Evolutionary conservation across 2,888 invertebrate genomes (phyloP).

Genomic region (Miltochrista miniata): DNA sequence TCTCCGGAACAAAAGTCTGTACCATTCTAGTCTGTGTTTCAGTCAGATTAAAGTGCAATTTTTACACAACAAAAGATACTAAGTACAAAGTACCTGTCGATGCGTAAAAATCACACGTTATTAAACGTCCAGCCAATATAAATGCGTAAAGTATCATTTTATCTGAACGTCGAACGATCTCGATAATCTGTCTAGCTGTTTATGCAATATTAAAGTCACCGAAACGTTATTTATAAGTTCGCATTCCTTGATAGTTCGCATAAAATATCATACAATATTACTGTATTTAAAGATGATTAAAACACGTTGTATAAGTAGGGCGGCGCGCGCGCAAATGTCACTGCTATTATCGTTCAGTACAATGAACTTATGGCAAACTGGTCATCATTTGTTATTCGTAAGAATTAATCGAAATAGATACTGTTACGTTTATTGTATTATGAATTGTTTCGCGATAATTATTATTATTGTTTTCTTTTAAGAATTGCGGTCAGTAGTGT

Average conservation of each 20-base stretch:
- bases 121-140: no score
- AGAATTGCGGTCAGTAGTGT: conserved; percentile 11
- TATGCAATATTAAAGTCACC: background rate
- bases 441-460: conserved; percentile 26
- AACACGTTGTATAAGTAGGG: conserved; percentile 31
- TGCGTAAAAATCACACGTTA: no score
- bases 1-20: no score
- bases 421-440: conserved; percentile 12
- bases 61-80: no score
- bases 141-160: no score
- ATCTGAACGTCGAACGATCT: background rate
- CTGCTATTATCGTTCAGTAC: conserved; percentile 35
- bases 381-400: conserved; percentile 14
- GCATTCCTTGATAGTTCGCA: conserved; percentile 4
- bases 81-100: no score
- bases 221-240: background rate
- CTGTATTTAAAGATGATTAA: conserved; percentile 36
- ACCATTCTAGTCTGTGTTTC: no score
- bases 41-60: no score
- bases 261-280: conserved; percentile 22
- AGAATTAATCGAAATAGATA: conserved; percentile 16
- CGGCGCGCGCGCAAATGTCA: conserved; percentile 37
- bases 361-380: conserved; percentile 22
- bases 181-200: background rate
- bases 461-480: background rate